Conservation (phyloP, 1,140 invertebrate genomes). For the Halictus rubicundus region DNA sequence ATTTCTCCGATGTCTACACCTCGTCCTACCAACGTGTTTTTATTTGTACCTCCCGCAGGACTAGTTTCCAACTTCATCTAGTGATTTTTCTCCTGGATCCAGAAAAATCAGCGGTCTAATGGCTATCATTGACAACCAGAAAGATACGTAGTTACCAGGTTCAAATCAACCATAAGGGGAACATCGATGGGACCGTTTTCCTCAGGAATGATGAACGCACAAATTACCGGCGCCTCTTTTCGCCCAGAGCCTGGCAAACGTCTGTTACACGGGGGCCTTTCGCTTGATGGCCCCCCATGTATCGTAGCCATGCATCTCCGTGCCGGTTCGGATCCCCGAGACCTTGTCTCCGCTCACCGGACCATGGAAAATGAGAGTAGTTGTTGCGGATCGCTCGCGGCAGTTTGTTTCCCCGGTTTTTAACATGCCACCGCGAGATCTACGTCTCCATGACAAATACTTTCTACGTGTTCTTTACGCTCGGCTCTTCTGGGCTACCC, state of each 20-base stretch:
- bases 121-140: no score
- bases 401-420: conserved; percentile 47
- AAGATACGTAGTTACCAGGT: no score
- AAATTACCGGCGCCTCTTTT: conserved; percentile 57
- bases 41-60: no score
- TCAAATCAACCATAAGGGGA: no score
- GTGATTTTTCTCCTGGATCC: no score
- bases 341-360: conserved; percentile 68
- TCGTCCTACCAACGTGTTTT: no score
- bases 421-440: conserved; percentile 36
- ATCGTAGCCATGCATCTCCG: conserved; percentile 47
- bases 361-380: conserved; percentile 74
- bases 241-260: neutral
- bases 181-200: no score
- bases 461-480: conserved; percentile 60
- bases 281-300: conserved; percentile 37
- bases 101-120: no score
- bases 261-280: conserved; percentile 51
- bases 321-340: conserved; percentile 61
- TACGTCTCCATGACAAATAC: conserved; percentile 53
- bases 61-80: no score
- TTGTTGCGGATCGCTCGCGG: conserved; percentile 44
- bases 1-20: no score
- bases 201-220: conserved; percentile 69
- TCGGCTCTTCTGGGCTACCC: conserved; percentile 35